phyloP scores from a whole-genome alignment of 2,797 vertebrate species.

The Tokudaia tokunoshimensis region DNA sequence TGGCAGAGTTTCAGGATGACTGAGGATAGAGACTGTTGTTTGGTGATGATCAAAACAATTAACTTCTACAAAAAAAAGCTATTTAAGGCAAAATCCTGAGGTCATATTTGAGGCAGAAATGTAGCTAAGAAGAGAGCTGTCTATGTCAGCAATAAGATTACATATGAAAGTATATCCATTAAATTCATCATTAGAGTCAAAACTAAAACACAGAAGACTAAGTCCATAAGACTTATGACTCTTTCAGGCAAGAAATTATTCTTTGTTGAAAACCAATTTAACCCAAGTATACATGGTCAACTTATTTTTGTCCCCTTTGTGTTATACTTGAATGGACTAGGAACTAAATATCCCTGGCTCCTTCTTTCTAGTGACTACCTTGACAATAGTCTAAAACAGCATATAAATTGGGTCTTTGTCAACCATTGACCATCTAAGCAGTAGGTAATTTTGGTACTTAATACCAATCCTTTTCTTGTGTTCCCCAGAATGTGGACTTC shows the following conservation, averaged over 20 bases:
- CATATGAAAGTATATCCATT: slow-evolving; percentile 72
- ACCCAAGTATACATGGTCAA: not conserved
- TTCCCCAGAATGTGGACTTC: not conserved
- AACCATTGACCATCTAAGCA: not conserved
- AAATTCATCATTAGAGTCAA: slow-evolving; percentile 66
- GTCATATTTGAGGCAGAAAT: slow-evolving; percentile 93
- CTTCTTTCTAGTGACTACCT: not conserved
- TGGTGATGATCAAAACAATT: slow-evolving; percentile 92
- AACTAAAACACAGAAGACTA: slow-evolving; percentile 60
- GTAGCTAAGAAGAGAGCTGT: slow-evolving; percentile 90
- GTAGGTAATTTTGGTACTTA: not conserved
- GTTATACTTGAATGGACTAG: not conserved
- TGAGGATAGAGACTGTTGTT: slow-evolving; percentile 90
- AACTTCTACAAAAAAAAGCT: slow-evolving; percentile 94
- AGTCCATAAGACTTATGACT: slow-evolving; percentile 53
- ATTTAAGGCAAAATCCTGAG: slow-evolving; percentile 91
- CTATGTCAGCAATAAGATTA: slow-evolving; percentile 81
- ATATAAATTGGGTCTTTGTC: not conserved
- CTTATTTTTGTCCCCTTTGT: not conserved
- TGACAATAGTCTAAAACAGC: not conserved
- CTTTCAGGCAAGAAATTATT: not conserved
- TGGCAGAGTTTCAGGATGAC: slow-evolving; percentile 86
- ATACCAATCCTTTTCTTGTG: not conserved
- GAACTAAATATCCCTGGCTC: not conserved
- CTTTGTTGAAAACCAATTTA: slow-evolving; percentile 48